Conservation (phyloP, 2,113 vertebrate species). For the Dinomys branickii region DNA sequence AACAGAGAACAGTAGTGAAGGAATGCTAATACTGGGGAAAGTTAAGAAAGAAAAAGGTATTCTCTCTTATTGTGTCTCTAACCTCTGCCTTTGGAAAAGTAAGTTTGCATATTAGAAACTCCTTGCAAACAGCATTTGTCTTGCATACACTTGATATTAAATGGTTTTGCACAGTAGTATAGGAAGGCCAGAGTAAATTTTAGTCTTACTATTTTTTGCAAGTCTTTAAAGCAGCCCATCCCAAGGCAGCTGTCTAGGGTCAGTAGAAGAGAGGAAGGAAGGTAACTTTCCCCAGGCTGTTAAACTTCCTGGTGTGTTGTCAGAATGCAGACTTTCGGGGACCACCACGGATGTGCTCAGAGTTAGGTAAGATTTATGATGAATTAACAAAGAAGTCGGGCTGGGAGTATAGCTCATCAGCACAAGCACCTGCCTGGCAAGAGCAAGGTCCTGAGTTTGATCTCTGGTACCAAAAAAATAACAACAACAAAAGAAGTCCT, state of each 20-base stretch:
- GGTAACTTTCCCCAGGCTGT: neutral
- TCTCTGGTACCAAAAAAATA: too few species aligned
- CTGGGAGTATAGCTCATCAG: too few species aligned
- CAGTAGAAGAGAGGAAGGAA: neutral
- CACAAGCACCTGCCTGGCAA: too few species aligned
- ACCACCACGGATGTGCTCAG: neutral
- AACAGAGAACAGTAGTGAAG: constrained; percentile 2
- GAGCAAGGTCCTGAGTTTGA: too few species aligned
- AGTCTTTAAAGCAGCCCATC: neutral
- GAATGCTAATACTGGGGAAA: neutral
- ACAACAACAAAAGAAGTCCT: neutral
- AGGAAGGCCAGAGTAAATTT: neutral
- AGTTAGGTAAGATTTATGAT: constrained; percentile 21
- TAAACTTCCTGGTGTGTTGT: neutral
- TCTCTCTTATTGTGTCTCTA: neutral
- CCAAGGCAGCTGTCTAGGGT: neutral
- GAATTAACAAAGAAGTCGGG: neutral
- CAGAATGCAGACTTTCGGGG: neutral
- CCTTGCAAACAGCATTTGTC: neutral
- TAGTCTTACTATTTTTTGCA: constrained; percentile 39
- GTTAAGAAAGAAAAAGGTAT: neutral
- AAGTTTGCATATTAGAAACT: neutral
- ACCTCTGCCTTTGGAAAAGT: constrained; percentile 28
- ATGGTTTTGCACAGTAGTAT: neutral
- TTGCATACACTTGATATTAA: neutral